Conservation (phyloP, 2,888 invertebrate species). For the Drosophila colorata region DNA sequence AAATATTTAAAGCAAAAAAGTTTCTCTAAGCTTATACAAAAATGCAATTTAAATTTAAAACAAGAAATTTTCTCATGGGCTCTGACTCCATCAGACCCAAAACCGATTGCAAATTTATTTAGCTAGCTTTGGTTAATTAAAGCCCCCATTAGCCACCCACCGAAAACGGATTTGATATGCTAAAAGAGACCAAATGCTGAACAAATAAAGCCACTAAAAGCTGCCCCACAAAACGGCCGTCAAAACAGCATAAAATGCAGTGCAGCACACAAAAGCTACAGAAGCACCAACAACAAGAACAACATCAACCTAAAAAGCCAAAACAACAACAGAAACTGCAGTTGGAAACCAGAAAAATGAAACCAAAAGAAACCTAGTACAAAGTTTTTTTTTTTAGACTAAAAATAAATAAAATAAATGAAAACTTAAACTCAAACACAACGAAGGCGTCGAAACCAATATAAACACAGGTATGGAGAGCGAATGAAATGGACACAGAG, state of each 20-base stretch:
- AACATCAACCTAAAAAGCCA: background rate
- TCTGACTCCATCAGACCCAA: background rate
- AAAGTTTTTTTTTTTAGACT: constrained; percentile 25
- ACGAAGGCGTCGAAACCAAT: constrained; percentile 50
- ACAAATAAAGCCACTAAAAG: constrained; percentile 60
- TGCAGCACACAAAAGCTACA: constrained; percentile 10
- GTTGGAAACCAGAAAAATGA: constrained; percentile 33
- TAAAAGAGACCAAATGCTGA: constrained; percentile 30
- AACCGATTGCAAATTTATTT: constrained; percentile 12
- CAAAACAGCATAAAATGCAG: constrained; percentile 29
- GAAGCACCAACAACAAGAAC: constrained; percentile 2
- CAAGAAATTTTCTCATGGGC: too few relatives aligned
- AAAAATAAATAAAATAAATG: constrained; percentile 25
- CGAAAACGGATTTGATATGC: constrained; percentile 38
- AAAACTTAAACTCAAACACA: constrained; percentile 36
- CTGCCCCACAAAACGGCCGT: constrained; percentile 33
- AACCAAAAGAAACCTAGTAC: constrained; percentile 41
- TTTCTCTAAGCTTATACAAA: too few relatives aligned
- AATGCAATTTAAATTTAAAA: too few relatives aligned
- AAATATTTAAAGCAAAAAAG: too few relatives aligned
- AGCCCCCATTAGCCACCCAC: constrained; percentile 1
- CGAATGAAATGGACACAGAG: too few relatives aligned
- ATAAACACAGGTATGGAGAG: constrained; percentile 14
- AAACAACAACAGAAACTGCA: constrained; percentile 6
- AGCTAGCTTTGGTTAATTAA: constrained; percentile 32